Evolutionary conservation across 2,888 invertebrate species (phyloP).

Genomic region (Eupithecia exiguata): DNA sequence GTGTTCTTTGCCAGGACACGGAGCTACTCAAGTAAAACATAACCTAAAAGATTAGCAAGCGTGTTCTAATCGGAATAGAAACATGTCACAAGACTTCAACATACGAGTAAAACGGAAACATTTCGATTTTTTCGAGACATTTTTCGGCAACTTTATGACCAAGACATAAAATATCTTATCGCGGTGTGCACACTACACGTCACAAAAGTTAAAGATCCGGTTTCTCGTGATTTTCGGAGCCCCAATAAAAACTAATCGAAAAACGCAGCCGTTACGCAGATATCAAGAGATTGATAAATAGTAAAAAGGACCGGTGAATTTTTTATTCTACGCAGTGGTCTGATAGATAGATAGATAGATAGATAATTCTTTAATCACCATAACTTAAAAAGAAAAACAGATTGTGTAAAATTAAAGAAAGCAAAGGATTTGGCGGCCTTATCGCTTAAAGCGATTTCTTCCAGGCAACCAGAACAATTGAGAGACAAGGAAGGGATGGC

Average conservation of each 20-base stretch:
- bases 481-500: no score
- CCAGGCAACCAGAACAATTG: no score
- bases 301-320: constrained; percentile 37
- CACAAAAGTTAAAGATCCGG: constrained; percentile 1
- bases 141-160: constrained; percentile 1
- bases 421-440: no score
- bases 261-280: constrained; percentile 17
- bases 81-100: background rate
- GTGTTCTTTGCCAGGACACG: background rate
- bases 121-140: background rate
- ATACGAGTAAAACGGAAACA: background rate
- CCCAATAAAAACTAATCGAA: background rate
- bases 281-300: constrained; percentile 48
- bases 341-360: no score
- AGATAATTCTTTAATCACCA: no score
- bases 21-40: background rate
- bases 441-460: no score
- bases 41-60: constrained; percentile 3
- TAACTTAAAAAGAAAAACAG: no score
- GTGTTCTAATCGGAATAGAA: background rate
- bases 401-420: no score
- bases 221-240: background rate
- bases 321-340: constrained; percentile 10
- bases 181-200: background rate
- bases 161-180: constrained; percentile 2